Conservation (phyloP, 1,140 invertebrate species). For the Euura saliciscinereae region DNA sequence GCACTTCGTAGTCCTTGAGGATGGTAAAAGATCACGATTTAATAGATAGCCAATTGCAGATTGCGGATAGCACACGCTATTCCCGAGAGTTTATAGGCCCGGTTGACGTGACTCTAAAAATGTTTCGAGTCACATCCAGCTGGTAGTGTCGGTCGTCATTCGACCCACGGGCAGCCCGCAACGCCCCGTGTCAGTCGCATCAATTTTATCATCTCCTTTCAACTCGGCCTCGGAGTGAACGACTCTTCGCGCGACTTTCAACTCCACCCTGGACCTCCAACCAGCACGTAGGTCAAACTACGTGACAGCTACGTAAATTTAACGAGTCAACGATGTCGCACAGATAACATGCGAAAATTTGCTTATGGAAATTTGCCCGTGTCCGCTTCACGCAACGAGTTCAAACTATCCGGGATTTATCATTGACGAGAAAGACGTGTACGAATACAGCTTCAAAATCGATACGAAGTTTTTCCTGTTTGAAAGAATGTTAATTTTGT, state of each 20-base stretch:
- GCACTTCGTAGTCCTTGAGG: neutral
- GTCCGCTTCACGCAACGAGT: neutral
- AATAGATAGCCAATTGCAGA: constrained; percentile 1
- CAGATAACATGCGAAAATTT: neutral
- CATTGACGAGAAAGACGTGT: neutral
- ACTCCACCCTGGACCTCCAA: neutral
- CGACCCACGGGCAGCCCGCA: neutral
- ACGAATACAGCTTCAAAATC: neutral
- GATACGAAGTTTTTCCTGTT: neutral
- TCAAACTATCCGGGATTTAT: neutral
- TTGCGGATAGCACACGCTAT: neutral
- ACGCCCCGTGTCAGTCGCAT: neutral
- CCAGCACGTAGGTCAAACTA: neutral
- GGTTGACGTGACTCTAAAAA: constrained; percentile 5
- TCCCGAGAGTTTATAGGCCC: constrained; percentile 3
- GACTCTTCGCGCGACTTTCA: constrained; percentile 1
- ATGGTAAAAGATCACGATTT: neutral
- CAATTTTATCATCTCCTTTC: constrained; percentile 7
- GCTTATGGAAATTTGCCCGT: neutral
- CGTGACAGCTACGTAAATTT: neutral
- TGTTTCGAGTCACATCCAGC: constrained; percentile 4
- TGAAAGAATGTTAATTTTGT: neutral
- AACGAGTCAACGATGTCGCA: neutral
- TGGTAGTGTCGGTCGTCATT: constrained; percentile 1
- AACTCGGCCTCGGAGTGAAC: neutral